Evolutionary conservation across 2,797 vertebrate species (phyloP).

Genomic region (Gouania willdenowi): DNA sequence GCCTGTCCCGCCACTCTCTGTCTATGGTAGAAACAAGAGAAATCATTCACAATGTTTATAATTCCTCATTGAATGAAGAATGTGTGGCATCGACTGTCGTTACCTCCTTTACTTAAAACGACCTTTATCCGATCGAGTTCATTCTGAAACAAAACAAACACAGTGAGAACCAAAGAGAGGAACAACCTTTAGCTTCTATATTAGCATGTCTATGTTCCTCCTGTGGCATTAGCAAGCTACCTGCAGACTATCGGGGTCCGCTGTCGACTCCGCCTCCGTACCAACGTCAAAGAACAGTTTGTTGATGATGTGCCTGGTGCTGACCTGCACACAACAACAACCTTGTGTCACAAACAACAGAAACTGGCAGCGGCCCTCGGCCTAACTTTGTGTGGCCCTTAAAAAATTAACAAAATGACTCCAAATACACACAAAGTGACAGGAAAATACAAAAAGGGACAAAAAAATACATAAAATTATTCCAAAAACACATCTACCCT

Average conservation of each 20-base stretch:
- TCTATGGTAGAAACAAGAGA: constrained; percentile 67
- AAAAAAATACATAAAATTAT: no score
- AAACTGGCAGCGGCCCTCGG: no score
- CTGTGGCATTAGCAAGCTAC: constrained; percentile 53
- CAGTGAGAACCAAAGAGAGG: neutral
- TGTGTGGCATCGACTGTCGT: neutral
- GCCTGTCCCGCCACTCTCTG: constrained; percentile 83
- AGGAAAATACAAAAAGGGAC: no score
- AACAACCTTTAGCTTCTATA: no score
- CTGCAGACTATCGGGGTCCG: constrained; percentile 88
- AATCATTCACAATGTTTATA: neutral
- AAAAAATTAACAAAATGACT: no score
- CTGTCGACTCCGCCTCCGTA: constrained; percentile 77
- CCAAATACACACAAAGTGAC: no score
- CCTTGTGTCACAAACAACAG: no score
- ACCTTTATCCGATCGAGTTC: constrained; percentile 84
- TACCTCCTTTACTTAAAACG: constrained; percentile 85
- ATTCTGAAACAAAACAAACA: constrained; percentile 76
- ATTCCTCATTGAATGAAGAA: neutral
- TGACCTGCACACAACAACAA: constrained; percentile 82
- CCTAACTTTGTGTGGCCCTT: no score
- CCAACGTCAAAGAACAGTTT: constrained; percentile 91
- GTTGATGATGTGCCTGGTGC: constrained; percentile 86
- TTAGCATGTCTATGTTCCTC: no score
- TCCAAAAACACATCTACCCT: no score